These are phyloP conservation scores for Bothrops jararaca DNA, from an alignment of 2,113 vertebrate species.

Conservation along the genomic window DNA sequence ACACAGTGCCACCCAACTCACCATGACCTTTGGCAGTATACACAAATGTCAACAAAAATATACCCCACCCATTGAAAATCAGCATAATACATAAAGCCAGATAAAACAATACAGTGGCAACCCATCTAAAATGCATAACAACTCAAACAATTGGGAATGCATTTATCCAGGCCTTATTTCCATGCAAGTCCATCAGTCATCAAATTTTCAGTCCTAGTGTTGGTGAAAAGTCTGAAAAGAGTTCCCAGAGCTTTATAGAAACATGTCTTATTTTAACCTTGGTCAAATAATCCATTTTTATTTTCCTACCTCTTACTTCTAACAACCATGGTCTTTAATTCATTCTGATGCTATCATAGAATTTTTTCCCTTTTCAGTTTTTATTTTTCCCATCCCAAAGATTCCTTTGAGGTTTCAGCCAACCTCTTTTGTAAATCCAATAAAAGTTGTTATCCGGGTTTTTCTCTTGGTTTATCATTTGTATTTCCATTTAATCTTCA, in stretches of 20 bases:
- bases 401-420: background rate
- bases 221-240: background rate
- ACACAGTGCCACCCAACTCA: background rate
- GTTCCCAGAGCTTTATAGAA: background rate
- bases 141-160: background rate
- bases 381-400: background rate
- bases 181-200: background rate
- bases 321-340: background rate
- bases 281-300: background rate
- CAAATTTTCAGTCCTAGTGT: background rate
- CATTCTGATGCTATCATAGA: background rate
- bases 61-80: background rate
- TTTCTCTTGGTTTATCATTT: background rate
- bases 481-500: background rate
- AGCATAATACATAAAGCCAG: background rate
- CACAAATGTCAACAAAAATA: background rate
- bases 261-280: background rate
- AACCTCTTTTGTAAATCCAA: background rate
- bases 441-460: background rate
- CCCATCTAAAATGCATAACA: background rate
- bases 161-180: background rate
- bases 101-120: background rate
- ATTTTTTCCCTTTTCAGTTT: background rate
- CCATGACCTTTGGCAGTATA: background rate
- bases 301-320: background rate